Conservation (phyloP, 2,888 invertebrate species). For the Chymomyza caudatula region DNA sequence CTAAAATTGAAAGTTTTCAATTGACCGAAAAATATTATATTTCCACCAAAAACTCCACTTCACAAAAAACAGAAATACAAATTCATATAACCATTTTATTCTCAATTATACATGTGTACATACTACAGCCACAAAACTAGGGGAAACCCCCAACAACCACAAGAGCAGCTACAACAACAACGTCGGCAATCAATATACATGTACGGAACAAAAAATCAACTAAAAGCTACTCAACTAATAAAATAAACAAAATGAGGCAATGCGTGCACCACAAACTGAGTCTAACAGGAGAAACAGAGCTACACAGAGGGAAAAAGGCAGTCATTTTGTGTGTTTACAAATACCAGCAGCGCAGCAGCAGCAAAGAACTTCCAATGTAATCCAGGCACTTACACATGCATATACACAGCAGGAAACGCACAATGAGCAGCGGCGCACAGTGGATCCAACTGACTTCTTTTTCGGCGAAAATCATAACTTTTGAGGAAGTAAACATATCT, state of each 20-base stretch:
- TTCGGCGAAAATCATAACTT: too few relatives aligned
- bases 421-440: slow-evolving; percentile 33
- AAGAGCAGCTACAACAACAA: background rate
- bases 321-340: slow-evolving; percentile 36
- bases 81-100: background rate
- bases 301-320: background rate
- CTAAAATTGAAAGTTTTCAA: background rate
- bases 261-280: background rate
- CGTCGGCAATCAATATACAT: slow-evolving; percentile 51
- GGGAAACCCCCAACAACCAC: slow-evolving; percentile 26
- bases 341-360: slow-evolving; percentile 15
- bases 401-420: slow-evolving; percentile 38
- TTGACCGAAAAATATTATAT: background rate
- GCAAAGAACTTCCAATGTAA: slow-evolving; percentile 49
- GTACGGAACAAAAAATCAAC: slow-evolving; percentile 39
- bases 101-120: slow-evolving; percentile 22
- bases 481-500: too few relatives aligned
- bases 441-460: background rate
- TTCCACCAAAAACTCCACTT: background rate
- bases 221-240: slow-evolving; percentile 58
- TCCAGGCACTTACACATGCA: slow-evolving; percentile 30
- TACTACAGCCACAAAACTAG: background rate
- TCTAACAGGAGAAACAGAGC: background rate
- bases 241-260: slow-evolving; percentile 54
- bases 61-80: background rate